Base-by-base conservation (phyloP, 2,888 invertebrate genomes). In the Drosophila hamatofila region DNA sequence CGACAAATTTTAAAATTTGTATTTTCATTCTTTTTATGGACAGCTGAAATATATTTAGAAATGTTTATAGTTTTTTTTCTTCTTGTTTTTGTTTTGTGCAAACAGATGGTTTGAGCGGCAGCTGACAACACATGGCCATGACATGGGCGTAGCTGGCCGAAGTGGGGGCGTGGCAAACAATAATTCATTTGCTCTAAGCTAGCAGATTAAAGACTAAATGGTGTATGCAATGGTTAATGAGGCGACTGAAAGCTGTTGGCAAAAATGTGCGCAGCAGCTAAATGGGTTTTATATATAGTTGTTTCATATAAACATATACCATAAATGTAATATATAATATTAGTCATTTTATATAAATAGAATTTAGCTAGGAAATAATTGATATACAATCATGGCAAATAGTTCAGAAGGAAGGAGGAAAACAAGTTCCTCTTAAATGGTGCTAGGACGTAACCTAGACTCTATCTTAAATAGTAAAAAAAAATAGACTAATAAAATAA, bases 1-100 rank as follows among this genome's bases (percentile, higher is more conserved):
- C 33, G 71, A 72, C 72, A 80, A 72, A 78, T 65, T 82, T 82
- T 58, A 5, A 77, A 82, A 83, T 88, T 88, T 85, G 80, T 67
- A 69, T 74, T 82, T 77, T 72, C 72, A 72, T 71, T 82, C 83
- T 80, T 71, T 67, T 66, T 64, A 64, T 52, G 63, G 49, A 37
- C 35, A 55, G 56, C 11, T 48, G 16, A 33, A 51, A 57, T 73
- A 69, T 61, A 70, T 78, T 75, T 79, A 66, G 60, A 79, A 66
- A 48, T 59, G 69, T 70, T 78, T 74, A 62, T 65, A 49, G 65
- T 63, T 58, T 37, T 25, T 42, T 3, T 42, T 21, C 16, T 0
- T 5, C 7, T 4, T 37, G 16, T 4, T 41, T 18, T 4, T 21
- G 18, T 21, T 21, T 14, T 25, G 39, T 33, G 30, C 48, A 30